These are phyloP conservation scores for Loriculus beryllinus DNA, from an alignment of 2,797 vertebrate species.

Conservation along the genomic window DNA sequence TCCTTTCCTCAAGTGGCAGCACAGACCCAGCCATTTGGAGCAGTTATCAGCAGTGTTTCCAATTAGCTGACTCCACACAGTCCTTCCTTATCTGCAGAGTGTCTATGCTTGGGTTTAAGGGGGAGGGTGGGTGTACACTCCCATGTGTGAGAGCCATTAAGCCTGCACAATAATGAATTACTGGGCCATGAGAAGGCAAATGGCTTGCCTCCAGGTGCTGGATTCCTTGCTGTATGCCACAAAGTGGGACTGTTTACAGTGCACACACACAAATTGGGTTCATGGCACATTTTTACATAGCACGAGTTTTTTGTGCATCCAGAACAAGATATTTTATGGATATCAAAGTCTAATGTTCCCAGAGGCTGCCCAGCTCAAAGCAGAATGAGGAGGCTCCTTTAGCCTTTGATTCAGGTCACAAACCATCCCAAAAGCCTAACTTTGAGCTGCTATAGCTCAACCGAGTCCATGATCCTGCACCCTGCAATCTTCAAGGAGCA, in stretches of 20 bases:
- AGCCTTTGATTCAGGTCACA: background rate
- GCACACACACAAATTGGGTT: background rate
- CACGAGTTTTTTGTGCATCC: background rate
- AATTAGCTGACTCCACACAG: background rate
- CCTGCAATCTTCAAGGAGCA: background rate
- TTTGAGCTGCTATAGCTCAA: background rate
- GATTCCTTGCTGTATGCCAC: background rate
- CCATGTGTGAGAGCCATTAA: background rate
- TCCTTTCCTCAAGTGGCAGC: background rate
- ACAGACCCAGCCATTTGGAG: background rate
- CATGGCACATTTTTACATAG: background rate
- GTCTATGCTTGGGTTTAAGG: background rate
- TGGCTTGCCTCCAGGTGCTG: slow-evolving; percentile 23
- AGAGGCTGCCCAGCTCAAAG: background rate
- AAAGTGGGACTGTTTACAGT: background rate
- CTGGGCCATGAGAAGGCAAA: background rate
- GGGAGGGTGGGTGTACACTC: background rate
- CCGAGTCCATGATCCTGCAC: background rate
- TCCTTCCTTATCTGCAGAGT: background rate
- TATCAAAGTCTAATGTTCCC: background rate
- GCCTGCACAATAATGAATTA: background rate
- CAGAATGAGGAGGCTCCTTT: background rate
- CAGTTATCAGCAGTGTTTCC: background rate
- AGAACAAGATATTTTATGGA: background rate
- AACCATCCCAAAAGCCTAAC: background rate